Conservation (phyloP, 1,140 invertebrate species). For the Acarapis woodi region DNA sequence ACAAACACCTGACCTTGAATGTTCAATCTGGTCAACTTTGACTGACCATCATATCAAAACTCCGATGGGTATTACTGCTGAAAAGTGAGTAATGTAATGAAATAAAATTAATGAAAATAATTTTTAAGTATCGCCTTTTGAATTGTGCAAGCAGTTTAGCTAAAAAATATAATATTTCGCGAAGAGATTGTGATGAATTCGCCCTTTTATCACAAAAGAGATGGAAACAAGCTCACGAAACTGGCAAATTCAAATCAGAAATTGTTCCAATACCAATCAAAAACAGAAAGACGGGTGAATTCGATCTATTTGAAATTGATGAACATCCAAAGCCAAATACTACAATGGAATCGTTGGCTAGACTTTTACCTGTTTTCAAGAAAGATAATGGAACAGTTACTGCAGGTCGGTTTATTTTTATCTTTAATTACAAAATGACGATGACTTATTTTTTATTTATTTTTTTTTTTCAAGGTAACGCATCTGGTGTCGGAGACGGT, state of each 20-base stretch:
- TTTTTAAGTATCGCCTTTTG: no score
- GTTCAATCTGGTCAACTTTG: constrained; percentile 66
- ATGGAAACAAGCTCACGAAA: constrained; percentile 48
- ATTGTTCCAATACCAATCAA: constrained; percentile 57
- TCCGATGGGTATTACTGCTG: constrained; percentile 78
- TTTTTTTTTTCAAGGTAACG: no score
- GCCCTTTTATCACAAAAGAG: constrained; percentile 38
- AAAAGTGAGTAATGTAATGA: neutral
- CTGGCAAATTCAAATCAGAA: constrained; percentile 64
- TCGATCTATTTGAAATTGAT: constrained; percentile 46
- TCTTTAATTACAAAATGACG: no score
- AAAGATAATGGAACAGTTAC: constrained; percentile 87
- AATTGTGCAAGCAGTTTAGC: constrained; percentile 93
- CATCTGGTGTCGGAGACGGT: constrained; percentile 87
- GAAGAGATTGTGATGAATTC: constrained; percentile 77
- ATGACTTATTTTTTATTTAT: no score
- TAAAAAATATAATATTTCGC: constrained; percentile 51
- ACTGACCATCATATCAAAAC: constrained; percentile 63
- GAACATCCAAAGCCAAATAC: constrained; percentile 79
- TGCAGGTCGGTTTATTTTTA: no score
- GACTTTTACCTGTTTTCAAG: constrained; percentile 57
- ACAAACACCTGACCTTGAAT: constrained; percentile 28
- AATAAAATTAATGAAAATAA: neutral
- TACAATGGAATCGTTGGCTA: constrained; percentile 44
- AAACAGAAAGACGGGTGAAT: constrained; percentile 33